A percentile compares a stretch with the other conserved stretches of the same genome.
phyloP scores from a whole-genome alignment of 1,140 invertebrate genomes.

The Nasonia longicornis region DNA sequence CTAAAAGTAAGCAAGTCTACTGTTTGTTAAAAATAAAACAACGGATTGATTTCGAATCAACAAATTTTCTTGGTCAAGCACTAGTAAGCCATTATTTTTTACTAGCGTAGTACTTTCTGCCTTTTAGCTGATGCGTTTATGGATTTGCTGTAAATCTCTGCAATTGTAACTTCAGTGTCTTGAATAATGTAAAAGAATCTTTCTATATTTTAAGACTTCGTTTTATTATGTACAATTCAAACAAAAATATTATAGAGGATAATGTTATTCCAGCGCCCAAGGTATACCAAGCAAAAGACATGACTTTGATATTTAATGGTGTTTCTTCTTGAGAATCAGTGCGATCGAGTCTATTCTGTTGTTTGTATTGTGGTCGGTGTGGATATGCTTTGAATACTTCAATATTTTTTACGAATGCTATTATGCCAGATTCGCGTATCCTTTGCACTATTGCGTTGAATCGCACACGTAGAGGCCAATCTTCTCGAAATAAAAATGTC shows the following conservation, averaged over 20 bases:
- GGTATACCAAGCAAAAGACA: neutral
- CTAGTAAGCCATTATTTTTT: too few relatives aligned
- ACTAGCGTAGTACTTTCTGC: too few relatives aligned
- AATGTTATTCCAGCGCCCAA: neutral
- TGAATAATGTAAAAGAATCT: too few relatives aligned
- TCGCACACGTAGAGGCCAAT: neutral
- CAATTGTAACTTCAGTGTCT: too few relatives aligned
- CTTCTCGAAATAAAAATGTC: conserved; percentile 1
- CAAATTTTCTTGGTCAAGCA: too few relatives aligned
- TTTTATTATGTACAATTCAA: neutral
- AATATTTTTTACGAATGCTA: neutral
- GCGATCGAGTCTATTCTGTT: neutral
- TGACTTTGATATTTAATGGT: neutral
- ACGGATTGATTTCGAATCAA: too few relatives aligned
- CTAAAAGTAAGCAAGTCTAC: too few relatives aligned
- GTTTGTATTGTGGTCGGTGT: neutral
- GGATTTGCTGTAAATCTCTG: too few relatives aligned
- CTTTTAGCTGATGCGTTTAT: too few relatives aligned
- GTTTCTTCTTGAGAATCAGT: neutral
- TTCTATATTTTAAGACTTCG: too few relatives aligned
- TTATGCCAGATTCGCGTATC: neutral
- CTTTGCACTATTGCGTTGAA: neutral
- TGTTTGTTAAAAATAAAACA: too few relatives aligned
- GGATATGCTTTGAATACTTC: neutral
- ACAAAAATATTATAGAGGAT: neutral